These are phyloP conservation scores for Rhinolophus ferrumequinum DNA, from an alignment of 2,113 vertebrate species.

Conservation along the genomic window DNA sequence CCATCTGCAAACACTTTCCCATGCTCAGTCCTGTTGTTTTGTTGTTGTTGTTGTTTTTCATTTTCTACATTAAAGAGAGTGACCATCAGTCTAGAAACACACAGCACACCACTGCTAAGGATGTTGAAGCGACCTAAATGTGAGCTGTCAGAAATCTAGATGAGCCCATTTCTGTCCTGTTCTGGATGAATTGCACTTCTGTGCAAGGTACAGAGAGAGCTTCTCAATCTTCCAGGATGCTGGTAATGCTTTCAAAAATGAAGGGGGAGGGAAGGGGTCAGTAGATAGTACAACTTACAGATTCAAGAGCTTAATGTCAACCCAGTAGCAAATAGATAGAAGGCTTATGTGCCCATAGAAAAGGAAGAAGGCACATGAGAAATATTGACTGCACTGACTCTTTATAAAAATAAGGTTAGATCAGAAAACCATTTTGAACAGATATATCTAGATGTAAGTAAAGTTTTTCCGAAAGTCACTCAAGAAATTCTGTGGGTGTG, in stretches of 20 bases:
- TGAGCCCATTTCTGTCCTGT: neutral
- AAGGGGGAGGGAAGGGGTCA: fast-evolving
- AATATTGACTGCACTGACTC: neutral
- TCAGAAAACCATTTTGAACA: neutral
- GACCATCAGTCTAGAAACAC: neutral
- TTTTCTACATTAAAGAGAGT: neutral
- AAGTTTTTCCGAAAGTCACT: neutral
- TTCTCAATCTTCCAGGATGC: neutral
- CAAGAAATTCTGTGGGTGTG: too few species aligned
- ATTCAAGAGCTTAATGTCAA: neutral
- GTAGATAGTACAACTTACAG: neutral
- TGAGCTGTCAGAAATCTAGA: neutral
- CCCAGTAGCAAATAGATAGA: neutral
- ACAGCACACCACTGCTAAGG: neutral
- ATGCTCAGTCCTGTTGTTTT: neutral
- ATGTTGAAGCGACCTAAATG: neutral
- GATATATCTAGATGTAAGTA: neutral
- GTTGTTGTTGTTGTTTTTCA: neutral
- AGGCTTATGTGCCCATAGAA: neutral
- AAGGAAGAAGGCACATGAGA: neutral
- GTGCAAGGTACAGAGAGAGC: neutral
- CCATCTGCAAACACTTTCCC: neutral
- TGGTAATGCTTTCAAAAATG: neutral
- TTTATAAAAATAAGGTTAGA: neutral
- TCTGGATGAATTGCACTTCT: neutral